phyloP scores from a whole-genome alignment of 2,888 invertebrate species.

The Conistra vaccinii region DNA sequence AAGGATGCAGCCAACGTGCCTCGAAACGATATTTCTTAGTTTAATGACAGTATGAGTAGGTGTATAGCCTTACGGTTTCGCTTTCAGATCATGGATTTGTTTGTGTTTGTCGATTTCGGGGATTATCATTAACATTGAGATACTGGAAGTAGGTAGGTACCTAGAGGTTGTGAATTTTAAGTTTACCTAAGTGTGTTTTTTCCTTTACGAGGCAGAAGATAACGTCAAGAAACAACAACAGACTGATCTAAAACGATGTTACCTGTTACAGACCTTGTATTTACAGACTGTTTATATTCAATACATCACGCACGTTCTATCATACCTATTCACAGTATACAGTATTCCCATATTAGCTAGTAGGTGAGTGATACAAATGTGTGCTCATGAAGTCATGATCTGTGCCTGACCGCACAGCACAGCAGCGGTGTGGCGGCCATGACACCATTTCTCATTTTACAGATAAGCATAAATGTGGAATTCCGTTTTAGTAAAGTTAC shows the following conservation, averaged over 20 bases:
- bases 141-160: not conserved
- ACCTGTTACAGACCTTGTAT: constrained; percentile 34
- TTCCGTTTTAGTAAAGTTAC: constrained; percentile 3
- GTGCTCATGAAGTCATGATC: constrained; percentile 20
- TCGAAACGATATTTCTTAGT: constrained; percentile 14
- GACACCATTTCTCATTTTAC: constrained; percentile 39
- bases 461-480: constrained; percentile 37
- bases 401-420: constrained; percentile 25
- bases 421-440: constrained; percentile 15
- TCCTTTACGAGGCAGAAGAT: not conserved
- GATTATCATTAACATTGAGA: constrained; percentile 18
- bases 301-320: constrained; percentile 1
- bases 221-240: not conserved
- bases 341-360: not conserved
- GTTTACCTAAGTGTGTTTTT: not conserved
- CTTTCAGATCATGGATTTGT: constrained; percentile 15
- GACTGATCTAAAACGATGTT: constrained; percentile 32
- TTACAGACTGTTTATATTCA: constrained; percentile 31
- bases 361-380: constrained; percentile 15
- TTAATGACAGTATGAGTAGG: constrained; percentile 2
- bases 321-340: not conserved
- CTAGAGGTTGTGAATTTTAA: constrained; percentile 12
- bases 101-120: constrained; percentile 11
- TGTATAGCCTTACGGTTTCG: not conserved
- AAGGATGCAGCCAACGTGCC: constrained; percentile 43